Conservation (phyloP, 2,888 invertebrate genomes). For the Tuta absoluta region DNA sequence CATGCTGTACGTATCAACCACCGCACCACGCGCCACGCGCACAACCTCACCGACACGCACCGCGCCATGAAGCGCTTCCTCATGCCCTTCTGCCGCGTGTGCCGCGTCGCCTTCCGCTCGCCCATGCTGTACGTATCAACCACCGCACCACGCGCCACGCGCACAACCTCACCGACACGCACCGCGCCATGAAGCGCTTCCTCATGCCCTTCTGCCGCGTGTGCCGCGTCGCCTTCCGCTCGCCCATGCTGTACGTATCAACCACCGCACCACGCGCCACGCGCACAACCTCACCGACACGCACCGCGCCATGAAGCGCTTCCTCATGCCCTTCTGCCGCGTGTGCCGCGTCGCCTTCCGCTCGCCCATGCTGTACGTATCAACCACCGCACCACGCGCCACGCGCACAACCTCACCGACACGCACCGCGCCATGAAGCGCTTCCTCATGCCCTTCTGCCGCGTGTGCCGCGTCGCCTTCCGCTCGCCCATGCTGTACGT, state of each 20-base stretch:
- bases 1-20: constrained; percentile 86
- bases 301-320: constrained; percentile 92
- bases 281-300: constrained; percentile 90
- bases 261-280: constrained; percentile 87
- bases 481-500: constrained; percentile 89
- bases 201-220: constrained; percentile 89
- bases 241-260: constrained; percentile 87
- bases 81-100: constrained; percentile 88
- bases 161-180: constrained; percentile 90
- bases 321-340: constrained; percentile 90
- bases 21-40: constrained; percentile 87
- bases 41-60: constrained; percentile 90
- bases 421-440: constrained; percentile 92
- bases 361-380: constrained; percentile 88
- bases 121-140: constrained; percentile 87
- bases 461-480: constrained; percentile 88
- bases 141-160: constrained; percentile 88
- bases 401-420: constrained; percentile 89
- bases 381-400: constrained; percentile 87
- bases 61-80: constrained; percentile 92
- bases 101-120: constrained; percentile 84
- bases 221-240: constrained; percentile 84
- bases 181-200: constrained; percentile 92
- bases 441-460: constrained; percentile 91
- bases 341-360: constrained; percentile 89